Conservation (phyloP, 2,797 vertebrate species). For the Bothrops alternatus region DNA sequence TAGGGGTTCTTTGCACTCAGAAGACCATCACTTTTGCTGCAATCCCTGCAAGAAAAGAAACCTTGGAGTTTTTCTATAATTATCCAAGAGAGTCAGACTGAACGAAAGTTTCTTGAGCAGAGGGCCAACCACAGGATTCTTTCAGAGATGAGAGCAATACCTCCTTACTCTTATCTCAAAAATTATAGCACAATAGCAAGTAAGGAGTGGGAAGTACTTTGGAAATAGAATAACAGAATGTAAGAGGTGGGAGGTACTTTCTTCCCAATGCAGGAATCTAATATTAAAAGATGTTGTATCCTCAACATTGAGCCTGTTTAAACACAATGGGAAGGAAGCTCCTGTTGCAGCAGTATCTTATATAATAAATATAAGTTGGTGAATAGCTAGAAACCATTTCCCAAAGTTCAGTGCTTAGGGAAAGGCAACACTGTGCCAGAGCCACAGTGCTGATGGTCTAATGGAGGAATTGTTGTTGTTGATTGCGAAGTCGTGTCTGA, state of each 20-base stretch:
- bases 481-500: no score
- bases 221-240: not conserved
- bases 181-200: not conserved
- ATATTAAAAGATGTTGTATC: not conserved
- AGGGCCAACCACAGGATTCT: not conserved
- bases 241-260: not conserved
- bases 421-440: not conserved
- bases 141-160: not conserved
- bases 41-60: not conserved
- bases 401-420: not conserved
- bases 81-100: not conserved
- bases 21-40: not conserved
- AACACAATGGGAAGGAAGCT: not conserved
- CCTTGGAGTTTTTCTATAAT: not conserved
- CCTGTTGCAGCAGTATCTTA: not conserved
- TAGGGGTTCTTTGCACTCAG: not conserved
- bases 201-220: not conserved
- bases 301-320: not conserved
- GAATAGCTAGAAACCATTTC: not conserved
- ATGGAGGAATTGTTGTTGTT: no score
- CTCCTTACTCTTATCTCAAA: not conserved
- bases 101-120: not conserved
- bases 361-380: not conserved
- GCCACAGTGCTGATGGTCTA: not conserved
- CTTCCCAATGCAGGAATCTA: not conserved